Conservation (phyloP, 2,113 vertebrate genomes). For the Oenanthe oenanthe region DNA sequence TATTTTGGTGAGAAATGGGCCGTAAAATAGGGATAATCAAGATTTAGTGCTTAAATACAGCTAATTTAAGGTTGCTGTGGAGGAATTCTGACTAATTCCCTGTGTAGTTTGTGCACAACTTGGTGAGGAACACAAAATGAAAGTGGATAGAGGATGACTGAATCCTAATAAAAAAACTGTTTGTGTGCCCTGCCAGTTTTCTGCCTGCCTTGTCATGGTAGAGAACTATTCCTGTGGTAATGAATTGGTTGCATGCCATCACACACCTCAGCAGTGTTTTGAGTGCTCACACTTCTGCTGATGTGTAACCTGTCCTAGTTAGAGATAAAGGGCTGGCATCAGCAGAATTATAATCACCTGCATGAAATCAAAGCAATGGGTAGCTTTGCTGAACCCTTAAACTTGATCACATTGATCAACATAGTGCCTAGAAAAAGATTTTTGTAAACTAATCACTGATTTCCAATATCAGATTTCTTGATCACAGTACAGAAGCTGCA, state of each 20-base stretch:
- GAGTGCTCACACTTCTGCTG: background rate
- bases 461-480: background rate
- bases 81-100: background rate
- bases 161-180: background rate
- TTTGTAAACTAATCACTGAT: background rate
- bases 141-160: background rate
- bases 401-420: background rate
- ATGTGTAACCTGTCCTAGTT: background rate
- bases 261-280: background rate
- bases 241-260: background rate
- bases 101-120: background rate
- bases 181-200: background rate
- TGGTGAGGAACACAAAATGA: background rate
- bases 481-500: background rate
- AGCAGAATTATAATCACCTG: background rate
- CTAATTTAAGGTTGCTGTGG: accelerated
- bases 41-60: background rate
- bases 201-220: background rate
- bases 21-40: background rate
- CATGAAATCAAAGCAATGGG: background rate
- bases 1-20: background rate
- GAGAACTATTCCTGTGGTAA: background rate
- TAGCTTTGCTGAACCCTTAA: background rate
- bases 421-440: background rate
- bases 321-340: background rate